Base-by-base conservation (phyloP, 2,888 invertebrate species). In the Stenodera caucasica region DNA sequence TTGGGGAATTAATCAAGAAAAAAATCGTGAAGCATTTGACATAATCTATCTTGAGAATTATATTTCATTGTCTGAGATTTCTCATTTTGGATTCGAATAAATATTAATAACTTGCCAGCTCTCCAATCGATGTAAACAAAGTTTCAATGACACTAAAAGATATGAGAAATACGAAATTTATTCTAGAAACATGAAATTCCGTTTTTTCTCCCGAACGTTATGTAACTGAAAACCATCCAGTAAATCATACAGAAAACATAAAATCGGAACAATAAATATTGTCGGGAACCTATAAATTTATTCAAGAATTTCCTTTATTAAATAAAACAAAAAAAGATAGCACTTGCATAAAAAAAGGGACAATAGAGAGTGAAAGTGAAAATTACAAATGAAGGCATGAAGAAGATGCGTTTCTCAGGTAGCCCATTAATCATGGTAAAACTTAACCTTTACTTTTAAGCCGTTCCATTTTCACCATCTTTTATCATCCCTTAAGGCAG, bases 381-480 rank as follows among this genome's bases (percentile, higher is more conserved):
- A 45, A 49, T 50, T 61, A 60, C 63, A 60, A 60, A 60, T 60
- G 57, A 63, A 57, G 52, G 55, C 60, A 57, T 63, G 12, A 55
- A 33, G 12, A 35, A 60, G 55, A 58, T 49, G 62, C 58, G 58
- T 59, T 23, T 60, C 57, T 64, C 64, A 66, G 66, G 63, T 66
- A 60, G 62, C 61, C 61, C 67, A 66, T 67, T 67, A 66, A 67
- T 67, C 67, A 67, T 64, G 55, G 58, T 59, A 61, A 59, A 64
- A 66, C 62, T 66, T 64, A 66, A 67, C 66, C 64, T 67, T 63
- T 62, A 67, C 67, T 65, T 66, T 62, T 64, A 66, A 66, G 61
- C 58, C 57, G 52, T 56, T 62, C 35, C 62, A 54, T 62, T 45
- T 65, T 65, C 60, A 58, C 58, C 64, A 56, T 60, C 62, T 56